Evolutionary conservation across 2,113 vertebrate genomes (phyloP).

Genomic region (Psilopsiagon aymara): DNA sequence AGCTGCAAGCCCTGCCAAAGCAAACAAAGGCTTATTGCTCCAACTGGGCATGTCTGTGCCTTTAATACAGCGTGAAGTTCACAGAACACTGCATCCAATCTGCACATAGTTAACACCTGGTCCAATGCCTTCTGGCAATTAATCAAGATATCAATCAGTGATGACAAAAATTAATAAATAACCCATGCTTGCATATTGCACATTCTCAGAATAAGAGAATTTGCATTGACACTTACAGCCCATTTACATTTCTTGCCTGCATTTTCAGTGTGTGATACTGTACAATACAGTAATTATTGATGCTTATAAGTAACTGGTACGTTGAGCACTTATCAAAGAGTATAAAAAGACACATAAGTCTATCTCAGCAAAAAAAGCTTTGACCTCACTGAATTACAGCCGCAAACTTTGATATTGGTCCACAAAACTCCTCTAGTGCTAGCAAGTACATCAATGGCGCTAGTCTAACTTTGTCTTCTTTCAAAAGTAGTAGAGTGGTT

Average conservation of each 20-base stretch:
- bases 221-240: slow-evolving; percentile 68
- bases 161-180: slow-evolving; percentile 76
- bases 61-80: slow-evolving; percentile 82
- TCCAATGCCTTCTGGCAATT: slow-evolving; percentile 78
- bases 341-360: neutral
- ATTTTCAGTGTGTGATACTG: slow-evolving; percentile 9
- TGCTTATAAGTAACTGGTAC: slow-evolving; percentile 5
- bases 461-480: neutral
- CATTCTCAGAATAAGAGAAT: slow-evolving; percentile 57
- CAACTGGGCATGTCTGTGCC: slow-evolving; percentile 83
- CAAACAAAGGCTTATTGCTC: slow-evolving; percentile 91
- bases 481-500: neutral
- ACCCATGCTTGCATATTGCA: slow-evolving; percentile 66
- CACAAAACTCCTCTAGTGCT: neutral
- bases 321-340: neutral
- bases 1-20: slow-evolving; percentile 89
- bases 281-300: slow-evolving; percentile 36
- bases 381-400: neutral
- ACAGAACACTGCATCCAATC: slow-evolving; percentile 82
- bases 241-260: slow-evolving; percentile 61
- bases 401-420: neutral
- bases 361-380: neutral
- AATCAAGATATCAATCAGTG: slow-evolving; percentile 92
- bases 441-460: neutral
- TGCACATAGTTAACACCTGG: slow-evolving; percentile 83